Evolutionary conservation across 2,797 vertebrate species (phyloP).

Genomic region (Philypnodon macrostomus): DNA sequence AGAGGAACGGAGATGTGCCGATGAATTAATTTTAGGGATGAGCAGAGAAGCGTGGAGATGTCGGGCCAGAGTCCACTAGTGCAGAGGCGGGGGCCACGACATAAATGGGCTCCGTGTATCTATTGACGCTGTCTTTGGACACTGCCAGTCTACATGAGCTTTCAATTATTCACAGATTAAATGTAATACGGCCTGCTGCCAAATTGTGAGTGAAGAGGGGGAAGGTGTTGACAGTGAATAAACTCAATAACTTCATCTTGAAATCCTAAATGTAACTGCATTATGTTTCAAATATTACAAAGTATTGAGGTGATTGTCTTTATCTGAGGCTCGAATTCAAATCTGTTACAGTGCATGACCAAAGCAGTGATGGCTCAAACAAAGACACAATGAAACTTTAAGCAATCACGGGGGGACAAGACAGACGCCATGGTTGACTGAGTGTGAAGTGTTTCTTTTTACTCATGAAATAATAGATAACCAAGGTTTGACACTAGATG

Average conservation of each 20-base stretch:
- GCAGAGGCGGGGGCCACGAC: constrained; percentile 35
- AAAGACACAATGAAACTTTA: constrained; percentile 44
- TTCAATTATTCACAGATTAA: constrained; percentile 13
- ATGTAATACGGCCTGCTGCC: not conserved
- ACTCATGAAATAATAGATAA: constrained; percentile 83
- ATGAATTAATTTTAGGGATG: constrained; percentile 83
- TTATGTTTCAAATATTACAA: not conserved
- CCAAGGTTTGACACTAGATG: constrained; percentile 75
- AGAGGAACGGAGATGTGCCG: constrained; percentile 80
- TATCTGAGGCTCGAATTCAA: no score
- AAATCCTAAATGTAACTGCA: not conserved
- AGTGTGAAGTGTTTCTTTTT: constrained; percentile 78
- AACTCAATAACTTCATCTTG: not conserved
- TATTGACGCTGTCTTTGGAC: constrained; percentile 40
- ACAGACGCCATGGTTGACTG: constrained; percentile 70
- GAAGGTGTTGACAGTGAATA: constrained; percentile 11
- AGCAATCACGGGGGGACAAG: constrained; percentile 57
- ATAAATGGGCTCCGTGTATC: constrained; percentile 44
- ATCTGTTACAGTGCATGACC: not conserved
- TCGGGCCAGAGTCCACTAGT: constrained; percentile 78
- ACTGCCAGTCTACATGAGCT: constrained; percentile 1
- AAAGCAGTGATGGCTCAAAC: not conserved
- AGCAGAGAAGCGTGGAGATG: constrained; percentile 80
- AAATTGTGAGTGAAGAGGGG: not conserved
- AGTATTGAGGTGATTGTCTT: not conserved